A percentile compares a stretch with the other conserved stretches of the same genome.
Evolutionary conservation across 2,113 vertebrate genomes (phyloP).

Genomic region (Holacanthus passer): DNA sequence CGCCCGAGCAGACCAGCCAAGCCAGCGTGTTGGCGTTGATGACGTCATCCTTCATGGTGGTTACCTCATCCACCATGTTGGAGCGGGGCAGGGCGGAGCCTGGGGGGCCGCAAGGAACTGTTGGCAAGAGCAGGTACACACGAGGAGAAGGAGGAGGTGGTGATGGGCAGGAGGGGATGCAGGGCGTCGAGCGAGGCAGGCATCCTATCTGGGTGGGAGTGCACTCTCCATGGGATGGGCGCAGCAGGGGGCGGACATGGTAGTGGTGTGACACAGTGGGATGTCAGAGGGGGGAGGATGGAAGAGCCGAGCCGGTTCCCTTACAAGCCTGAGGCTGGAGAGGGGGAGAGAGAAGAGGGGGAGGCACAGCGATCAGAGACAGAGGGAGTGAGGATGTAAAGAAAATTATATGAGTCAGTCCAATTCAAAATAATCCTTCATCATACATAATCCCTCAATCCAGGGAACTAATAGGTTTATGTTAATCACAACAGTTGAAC

Average conservation of each 20-base stretch:
- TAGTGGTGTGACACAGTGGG: slow-evolving; percentile 46
- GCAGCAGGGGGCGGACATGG: slow-evolving; percentile 41
- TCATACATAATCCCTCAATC: slow-evolving; percentile 33
- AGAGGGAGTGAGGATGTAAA: slow-evolving; percentile 1
- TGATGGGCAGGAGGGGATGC: slow-evolving; percentile 74
- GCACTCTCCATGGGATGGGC: slow-evolving; percentile 70
- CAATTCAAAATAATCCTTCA: slow-evolving; percentile 44
- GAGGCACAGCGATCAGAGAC: slow-evolving; percentile 37
- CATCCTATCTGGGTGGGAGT: slow-evolving; percentile 78
- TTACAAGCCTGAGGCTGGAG: slow-evolving; percentile 39
- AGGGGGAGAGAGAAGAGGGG: neutral
- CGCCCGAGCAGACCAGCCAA: slow-evolving; percentile 92
- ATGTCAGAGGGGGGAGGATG: slow-evolving; percentile 20
- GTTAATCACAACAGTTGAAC: slow-evolving; percentile 40
- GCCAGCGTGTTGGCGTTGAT: slow-evolving; percentile 91
- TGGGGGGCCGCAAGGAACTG: slow-evolving; percentile 67
- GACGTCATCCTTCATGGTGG: slow-evolving; percentile 91
- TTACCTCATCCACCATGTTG: slow-evolving; percentile 81
- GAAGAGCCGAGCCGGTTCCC: slow-evolving; percentile 45
- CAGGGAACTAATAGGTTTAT: slow-evolving; percentile 38
- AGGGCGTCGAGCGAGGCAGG: slow-evolving; percentile 64
- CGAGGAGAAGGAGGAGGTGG: slow-evolving; percentile 77
- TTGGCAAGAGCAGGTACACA: slow-evolving; percentile 66
- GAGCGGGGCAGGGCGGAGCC: slow-evolving; percentile 69
- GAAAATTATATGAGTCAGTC: slow-evolving; percentile 26